Evolutionary conservation across 2,888 invertebrate species (phyloP), one percentile per base, ranked within the genome.

Genomic region (Tetheella fluctuosa): DNA sequence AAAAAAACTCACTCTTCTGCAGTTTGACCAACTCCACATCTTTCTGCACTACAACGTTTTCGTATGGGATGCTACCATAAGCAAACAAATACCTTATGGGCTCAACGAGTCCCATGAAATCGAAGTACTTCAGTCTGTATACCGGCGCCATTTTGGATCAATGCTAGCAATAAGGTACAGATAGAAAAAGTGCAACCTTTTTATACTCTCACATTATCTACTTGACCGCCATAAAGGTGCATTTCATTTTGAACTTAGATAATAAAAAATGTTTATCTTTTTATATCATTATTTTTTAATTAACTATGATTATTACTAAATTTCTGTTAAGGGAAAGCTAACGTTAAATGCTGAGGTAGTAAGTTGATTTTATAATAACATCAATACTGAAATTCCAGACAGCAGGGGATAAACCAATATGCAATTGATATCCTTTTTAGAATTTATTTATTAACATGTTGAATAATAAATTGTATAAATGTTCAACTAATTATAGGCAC

Each of bases 81-180:
- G 80, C 76, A 7, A 82, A 64, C 53, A 82, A 30, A 62, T 82
- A 82, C 69, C 78, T 76, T 42, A 81, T 76, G 62, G 82, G 77
- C 52, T 82, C 82, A 23, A 71, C 78, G 20, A 79, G 61, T 39
- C 82, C 84, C 78, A 80, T 81, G 52, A 70, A 68, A 68, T 79
- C 69, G 64, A 81, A 83, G 58, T 75, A 84, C 60, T 77, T 83
- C 39, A 84, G 68, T 52, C 76, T 76, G 67, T 74, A 78, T 23
- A 73, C 71, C 2, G 77, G 71, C 17, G 76, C 73, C 74, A 74
- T 79, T 64, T 65, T 75, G 61, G 48, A 3, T 48, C 48, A 20
- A 20, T 7, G 10, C 48, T 48, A 7, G 48, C 20, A 48, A 48
- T 48, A 20, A 48, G 20, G 48, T 54, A n/a, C 28, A 25, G 28